These are phyloP conservation scores for Melanotaenia duboulayi DNA, from an alignment of 2,113 vertebrate genomes.

Conservation along the genomic window DNA sequence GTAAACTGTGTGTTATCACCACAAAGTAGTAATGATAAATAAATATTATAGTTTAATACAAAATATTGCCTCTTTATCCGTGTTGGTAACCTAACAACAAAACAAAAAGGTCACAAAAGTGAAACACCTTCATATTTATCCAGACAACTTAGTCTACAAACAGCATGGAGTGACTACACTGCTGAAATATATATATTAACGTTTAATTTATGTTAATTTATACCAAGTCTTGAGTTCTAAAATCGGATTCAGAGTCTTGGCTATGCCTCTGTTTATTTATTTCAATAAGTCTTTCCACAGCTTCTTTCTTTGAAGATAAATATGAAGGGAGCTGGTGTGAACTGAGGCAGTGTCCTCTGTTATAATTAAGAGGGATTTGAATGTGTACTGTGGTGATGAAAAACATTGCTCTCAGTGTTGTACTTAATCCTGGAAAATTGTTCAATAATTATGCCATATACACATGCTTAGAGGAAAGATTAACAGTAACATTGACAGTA, in stretches of 20 bases:
- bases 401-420: conserved; percentile 9
- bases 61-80: no score
- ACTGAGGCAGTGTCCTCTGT: conserved; percentile 24
- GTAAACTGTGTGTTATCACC: no score
- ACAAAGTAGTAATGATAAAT: no score
- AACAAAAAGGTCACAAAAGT: no score
- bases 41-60: no score
- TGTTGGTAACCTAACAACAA: no score
- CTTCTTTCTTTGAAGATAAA: conserved; percentile 55
- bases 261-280: conserved; percentile 17
- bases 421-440: conserved; percentile 19
- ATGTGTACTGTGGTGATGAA: conserved; percentile 27
- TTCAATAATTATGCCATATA: conserved; percentile 6
- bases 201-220: conserved; percentile 34
- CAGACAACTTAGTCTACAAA: no score
- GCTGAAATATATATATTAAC: background rate
- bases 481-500: background rate
- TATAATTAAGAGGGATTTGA: conserved; percentile 40
- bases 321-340: conserved; percentile 24
- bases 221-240: background rate
- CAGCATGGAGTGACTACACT: no score
- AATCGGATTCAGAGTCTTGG: conserved; percentile 20
- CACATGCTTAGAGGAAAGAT: background rate
- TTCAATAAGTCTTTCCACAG: conserved; percentile 1
- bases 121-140: no score